phyloP scores from a whole-genome alignment of 2,113 vertebrate genomes.

The Prunella himalayana region DNA sequence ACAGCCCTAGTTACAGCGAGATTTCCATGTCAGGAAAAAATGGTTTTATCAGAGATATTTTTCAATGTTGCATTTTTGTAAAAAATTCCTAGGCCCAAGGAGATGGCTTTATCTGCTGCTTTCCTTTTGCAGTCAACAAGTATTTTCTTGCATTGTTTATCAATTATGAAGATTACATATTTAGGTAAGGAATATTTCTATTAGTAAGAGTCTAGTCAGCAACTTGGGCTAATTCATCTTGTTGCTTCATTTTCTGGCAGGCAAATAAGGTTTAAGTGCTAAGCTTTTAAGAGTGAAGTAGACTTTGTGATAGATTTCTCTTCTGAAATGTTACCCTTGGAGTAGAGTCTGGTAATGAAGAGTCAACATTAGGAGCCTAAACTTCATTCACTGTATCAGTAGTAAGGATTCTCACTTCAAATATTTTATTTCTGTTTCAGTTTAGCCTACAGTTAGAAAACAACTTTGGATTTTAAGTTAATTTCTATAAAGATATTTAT shows the following conservation, averaged over 20 bases:
- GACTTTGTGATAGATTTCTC: neutral
- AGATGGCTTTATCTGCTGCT: neutral
- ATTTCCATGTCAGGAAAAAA: neutral
- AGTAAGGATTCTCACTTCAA: neutral
- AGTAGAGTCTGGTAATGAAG: neutral
- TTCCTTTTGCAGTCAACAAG: neutral
- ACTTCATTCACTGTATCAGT: neutral
- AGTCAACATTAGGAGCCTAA: neutral
- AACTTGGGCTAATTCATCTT: neutral
- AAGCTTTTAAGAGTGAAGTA: neutral
- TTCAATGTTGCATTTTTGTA: neutral
- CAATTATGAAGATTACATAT: neutral
- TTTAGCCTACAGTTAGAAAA: neutral
- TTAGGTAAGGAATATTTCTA: neutral
- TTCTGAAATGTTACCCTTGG: neutral
- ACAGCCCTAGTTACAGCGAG: neutral
- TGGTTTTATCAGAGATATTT: neutral
- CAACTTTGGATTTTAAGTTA: neutral
- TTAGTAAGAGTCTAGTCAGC: neutral
- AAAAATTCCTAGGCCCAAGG: neutral
- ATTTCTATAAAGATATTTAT: neutral
- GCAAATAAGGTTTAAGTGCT: neutral
- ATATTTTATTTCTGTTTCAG: neutral
- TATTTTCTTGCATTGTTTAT: neutral
- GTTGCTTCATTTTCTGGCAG: neutral